Conservation (phyloP, 2,797 vertebrate genomes). For the Lacerta viridis region DNA sequence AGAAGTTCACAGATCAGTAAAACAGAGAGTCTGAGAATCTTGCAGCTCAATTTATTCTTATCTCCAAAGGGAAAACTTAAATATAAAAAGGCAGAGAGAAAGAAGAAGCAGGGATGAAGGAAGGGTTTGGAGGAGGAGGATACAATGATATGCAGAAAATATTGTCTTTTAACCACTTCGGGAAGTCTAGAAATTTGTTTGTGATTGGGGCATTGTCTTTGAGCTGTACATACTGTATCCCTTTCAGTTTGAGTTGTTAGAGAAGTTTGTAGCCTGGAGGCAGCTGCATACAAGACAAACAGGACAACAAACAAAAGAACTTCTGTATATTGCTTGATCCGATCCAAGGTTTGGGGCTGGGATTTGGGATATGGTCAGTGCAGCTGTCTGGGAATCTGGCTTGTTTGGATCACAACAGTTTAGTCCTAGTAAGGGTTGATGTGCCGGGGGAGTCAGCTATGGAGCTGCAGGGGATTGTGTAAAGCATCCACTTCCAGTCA, state of each 20-base stretch:
- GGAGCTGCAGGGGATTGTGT: background rate
- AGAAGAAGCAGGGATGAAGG: background rate
- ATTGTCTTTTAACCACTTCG: slow-evolving; percentile 63
- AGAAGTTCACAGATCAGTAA: slow-evolving; percentile 30
- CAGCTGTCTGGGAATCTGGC: slow-evolving; percentile 56
- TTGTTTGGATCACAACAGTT: background rate
- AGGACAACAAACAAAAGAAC: background rate
- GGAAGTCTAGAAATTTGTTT: background rate
- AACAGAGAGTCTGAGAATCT: background rate
- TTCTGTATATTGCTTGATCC: background rate
- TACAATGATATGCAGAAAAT: background rate
- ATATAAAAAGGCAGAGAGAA: background rate
- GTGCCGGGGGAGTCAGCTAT: slow-evolving; percentile 41
- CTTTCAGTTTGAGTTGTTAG: background rate
- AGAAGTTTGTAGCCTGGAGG: slow-evolving; percentile 32
- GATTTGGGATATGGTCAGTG: slow-evolving; percentile 50
- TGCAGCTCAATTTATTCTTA: slow-evolving; percentile 44
- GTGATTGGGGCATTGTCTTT: background rate
- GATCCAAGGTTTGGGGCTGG: slow-evolving; percentile 56
- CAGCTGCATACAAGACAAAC: slow-evolving; percentile 59
- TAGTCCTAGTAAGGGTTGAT: background rate
- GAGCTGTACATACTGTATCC: background rate
- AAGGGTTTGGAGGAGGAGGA: background rate
- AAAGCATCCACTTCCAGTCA: background rate
- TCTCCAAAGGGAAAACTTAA: slow-evolving; percentile 45